Evolutionary conservation across 2,888 invertebrate genomes (phyloP), one percentile per base, ranked within the genome.

Genomic region (Melinopterus prodromus): DNA sequence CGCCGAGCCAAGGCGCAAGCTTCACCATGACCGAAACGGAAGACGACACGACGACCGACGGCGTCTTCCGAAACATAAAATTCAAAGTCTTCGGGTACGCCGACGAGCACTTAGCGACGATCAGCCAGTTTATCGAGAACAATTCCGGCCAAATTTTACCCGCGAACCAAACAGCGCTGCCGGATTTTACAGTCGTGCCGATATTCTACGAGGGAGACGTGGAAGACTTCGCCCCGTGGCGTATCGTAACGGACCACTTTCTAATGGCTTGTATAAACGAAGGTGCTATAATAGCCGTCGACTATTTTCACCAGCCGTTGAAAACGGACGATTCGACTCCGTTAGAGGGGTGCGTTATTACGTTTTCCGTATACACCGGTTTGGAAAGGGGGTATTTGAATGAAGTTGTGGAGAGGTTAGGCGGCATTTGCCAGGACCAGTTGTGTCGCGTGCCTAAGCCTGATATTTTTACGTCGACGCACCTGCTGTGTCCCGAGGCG

Each of bases 291-390:
- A 87, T 94, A 0, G 91, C 92, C 0, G 88, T 94, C 6, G 89
- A 92, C 83, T 96, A 96, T 89, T 96, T 93, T 87, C 96, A 96
- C 87, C 90, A 91, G 16, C 95, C 95, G 0, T 90, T 95, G 74
- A 91, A 91, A 0, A 85, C 92, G 36, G 85, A 90, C 0, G 84
- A 87, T 3, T 86, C 88, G 0, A 88, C 89, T 78, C 94, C 93
- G 0, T 88, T 98, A 16, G 84, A 87, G 0, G 93, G 92, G 71
- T 95, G 95, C 85, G 95, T 96, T 0, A 92, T 97, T 79, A 94
- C 95, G 9, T 92, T 97, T 82, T 97, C 96, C 84, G 93, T 94
- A 0, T 97, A 96, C 87, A 89, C 91, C 12, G 93, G 93, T 0
- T 90, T 92, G 7, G 97, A 97, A 89, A 90, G 97, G 36, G 92